Evolutionary conservation across 2,797 vertebrate species (phyloP).

Genomic region (Cheirogaleus major): DNA sequence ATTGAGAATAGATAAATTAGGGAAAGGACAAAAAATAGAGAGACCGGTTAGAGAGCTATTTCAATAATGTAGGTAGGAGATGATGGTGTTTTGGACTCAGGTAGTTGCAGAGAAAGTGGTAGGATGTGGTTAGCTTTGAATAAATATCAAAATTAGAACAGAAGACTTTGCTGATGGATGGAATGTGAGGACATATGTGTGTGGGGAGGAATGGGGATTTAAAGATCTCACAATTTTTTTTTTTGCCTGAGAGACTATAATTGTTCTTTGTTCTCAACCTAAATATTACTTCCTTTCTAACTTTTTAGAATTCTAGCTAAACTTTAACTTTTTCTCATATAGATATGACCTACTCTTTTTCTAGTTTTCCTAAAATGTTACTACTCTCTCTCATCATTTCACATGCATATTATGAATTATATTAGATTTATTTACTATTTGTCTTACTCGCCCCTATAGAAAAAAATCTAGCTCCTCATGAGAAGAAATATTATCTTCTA

Average conservation of each 20-base stretch:
- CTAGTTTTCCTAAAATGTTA: neutral
- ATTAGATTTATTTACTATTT: neutral
- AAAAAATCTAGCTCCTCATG: neutral
- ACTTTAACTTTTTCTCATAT: neutral
- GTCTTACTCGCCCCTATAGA: neutral
- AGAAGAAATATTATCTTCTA: neutral
- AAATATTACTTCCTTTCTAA: neutral
- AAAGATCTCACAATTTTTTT: neutral
- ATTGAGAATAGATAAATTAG: neutral
- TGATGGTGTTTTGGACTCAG: neutral
- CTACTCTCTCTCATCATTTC: neutral
- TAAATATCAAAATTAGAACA: neutral
- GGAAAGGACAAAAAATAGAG: neutral
- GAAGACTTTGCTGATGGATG: neutral
- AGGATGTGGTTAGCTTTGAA: neutral
- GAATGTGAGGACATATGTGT: no score
- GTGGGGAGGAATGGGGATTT: neutral
- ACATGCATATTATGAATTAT: neutral
- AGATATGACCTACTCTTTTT: neutral
- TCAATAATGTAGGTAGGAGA: neutral
- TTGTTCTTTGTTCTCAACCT: neutral
- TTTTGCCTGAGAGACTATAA: neutral
- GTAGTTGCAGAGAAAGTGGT: neutral
- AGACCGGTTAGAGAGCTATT: neutral
- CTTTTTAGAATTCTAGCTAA: neutral